Conservation (phyloP, 2,888 invertebrate genomes). For the Agrotis exclamationis region DNA sequence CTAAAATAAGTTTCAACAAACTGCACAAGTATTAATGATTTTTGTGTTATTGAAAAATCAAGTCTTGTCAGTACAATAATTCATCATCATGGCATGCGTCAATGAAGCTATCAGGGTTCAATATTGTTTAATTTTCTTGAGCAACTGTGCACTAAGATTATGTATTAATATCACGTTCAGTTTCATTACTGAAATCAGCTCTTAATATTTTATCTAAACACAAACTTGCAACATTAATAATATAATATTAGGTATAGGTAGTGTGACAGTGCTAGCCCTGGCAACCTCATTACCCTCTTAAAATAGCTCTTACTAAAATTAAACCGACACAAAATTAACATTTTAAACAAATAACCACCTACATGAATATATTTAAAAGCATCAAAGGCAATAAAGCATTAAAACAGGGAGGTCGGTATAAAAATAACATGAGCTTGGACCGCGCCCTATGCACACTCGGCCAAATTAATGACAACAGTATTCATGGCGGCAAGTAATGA, state of each 20-base stretch:
- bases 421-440: constrained; percentile 37
- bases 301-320: constrained; percentile 36
- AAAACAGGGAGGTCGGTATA: constrained; percentile 25
- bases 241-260: neutral
- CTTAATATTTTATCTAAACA: neutral
- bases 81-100: neutral
- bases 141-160: too few relatives aligned
- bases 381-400: constrained; percentile 52
- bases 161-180: neutral
- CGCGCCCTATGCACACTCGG: constrained; percentile 52
- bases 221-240: too few relatives aligned
- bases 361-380: constrained; percentile 44
- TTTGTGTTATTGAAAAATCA: neutral
- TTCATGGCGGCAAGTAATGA: constrained; percentile 57
- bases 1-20: neutral
- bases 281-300: neutral
- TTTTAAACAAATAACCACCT: constrained; percentile 41
- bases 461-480: constrained; percentile 61
- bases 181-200: neutral
- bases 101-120: neutral
- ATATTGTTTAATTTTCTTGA: neutral
- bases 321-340: constrained; percentile 41
- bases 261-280: neutral
- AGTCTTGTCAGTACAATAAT: neutral
- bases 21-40: neutral